Base-by-base conservation (phyloP, 2,888 invertebrate genomes). In the Ormyrus nitidulus region DNA sequence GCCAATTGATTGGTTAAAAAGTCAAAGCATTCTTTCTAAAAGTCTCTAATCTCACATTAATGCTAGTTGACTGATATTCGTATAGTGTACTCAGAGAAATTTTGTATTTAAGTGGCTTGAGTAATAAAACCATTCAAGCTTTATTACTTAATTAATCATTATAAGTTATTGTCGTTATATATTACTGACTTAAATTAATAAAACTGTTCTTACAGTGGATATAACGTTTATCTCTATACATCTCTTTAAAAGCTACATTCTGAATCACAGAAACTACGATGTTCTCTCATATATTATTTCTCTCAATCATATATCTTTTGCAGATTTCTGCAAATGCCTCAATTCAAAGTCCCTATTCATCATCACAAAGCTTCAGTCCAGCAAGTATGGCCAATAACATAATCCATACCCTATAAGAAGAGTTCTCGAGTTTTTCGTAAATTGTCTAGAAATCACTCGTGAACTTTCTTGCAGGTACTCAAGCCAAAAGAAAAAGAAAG, bases 231-330 rank as follows among this genome's bases (percentile, higher is more conserved):
- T 8, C 19, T 71, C 48, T 71, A 44, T 78, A 72, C 46, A 61
- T 62, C 54, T 51, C 34, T 19, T 70, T 70, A 66, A 75, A 70
- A 79, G 65, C 70, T 79, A 79, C 65, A 79, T 75, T 70, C 79
- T 79, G 70, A 74, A 79, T 79, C 79, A 79, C 79, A 79, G 75
- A 70, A 79, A 75, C 48, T 13, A 72, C 10, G 54, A 13, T 61
- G 10, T 61, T 10, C n/a, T 56, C n/a, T 56, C 11, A 56, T 19
- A 19, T 19, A 56, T 56, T 53, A 53, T 62, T 62, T 58, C 19
- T 64, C 48, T 48, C 34, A 56, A 10, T 56, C 56, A 56, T 56
- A 56, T 56, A n/a, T 62, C 19, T 59, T 62, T 62, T 56, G 9
- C 44, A 10, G 66, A 65, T 13, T 19, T 1, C 19, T 19, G 19